Percentiles rank a stretch among this genome's conserved stretches.
phyloP scores from a whole-genome alignment of 2,797 vertebrate genomes.

The Aulostomus chinensis region DNA sequence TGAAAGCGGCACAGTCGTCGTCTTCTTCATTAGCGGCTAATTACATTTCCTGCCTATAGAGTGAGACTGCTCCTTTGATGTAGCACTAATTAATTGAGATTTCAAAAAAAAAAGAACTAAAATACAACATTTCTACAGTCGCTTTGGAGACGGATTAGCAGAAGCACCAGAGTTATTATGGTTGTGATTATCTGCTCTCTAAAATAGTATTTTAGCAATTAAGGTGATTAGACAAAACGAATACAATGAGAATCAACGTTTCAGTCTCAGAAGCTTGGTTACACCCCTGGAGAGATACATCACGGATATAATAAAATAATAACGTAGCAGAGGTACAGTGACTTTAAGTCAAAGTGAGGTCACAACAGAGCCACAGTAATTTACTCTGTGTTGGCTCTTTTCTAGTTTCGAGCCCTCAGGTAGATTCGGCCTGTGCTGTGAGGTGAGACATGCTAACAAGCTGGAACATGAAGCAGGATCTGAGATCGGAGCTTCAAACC shows the following conservation, averaged over 20 bases:
- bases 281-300: conserved; percentile 11
- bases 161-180: conserved; percentile 35
- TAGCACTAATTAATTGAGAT: conserved; percentile 62
- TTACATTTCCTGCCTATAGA: conserved; percentile 61
- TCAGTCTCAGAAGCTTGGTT: conserved; percentile 22
- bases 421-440: conserved; percentile 4
- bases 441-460: conserved; percentile 2
- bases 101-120: conserved; percentile 24
- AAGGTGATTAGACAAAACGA: conserved; percentile 47
- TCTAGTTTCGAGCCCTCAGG: conserved; percentile 3
- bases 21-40: conserved; percentile 66
- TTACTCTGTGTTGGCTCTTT: conserved; percentile 10
- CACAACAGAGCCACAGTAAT: conserved; percentile 14
- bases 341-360: conserved; percentile 21
- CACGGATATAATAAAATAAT: conserved; percentile 2
- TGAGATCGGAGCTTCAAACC: background rate
- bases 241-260: conserved; percentile 50
- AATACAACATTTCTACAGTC: conserved; percentile 24
- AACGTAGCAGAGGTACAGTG: conserved; percentile 1
- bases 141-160: conserved; percentile 53
- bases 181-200: conserved; percentile 46
- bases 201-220: conserved; percentile 49
- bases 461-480: background rate
- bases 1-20: conserved; percentile 29
- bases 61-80: conserved; percentile 58